These are phyloP conservation scores for Hydrocynus forskahlii DNA, from an alignment of 2,797 vertebrate genomes.

Conservation along the genomic window DNA sequence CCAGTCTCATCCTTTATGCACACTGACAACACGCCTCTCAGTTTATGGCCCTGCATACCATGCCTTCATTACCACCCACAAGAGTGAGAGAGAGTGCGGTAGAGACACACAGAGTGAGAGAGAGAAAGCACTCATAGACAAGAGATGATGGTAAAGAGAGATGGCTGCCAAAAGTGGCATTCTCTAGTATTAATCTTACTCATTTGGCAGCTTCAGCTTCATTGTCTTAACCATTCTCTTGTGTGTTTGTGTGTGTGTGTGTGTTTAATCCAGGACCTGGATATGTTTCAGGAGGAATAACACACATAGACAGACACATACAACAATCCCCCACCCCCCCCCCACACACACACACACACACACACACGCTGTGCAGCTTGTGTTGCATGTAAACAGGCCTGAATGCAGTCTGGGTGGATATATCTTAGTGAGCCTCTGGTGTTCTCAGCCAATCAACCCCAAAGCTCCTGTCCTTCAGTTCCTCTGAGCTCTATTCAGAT, in stretches of 20 bases:
- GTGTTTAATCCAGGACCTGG: constrained; percentile 48
- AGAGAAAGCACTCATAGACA: constrained; percentile 20
- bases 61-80: constrained; percentile 92
- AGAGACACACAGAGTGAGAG: constrained; percentile 13
- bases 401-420: constrained; percentile 67
- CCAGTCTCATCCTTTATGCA: constrained; percentile 94
- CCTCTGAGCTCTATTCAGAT: constrained; percentile 80
- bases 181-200: constrained; percentile 92
- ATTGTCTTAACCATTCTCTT: constrained; percentile 81
- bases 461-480: constrained; percentile 72
- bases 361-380: no score
- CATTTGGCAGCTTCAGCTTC: constrained; percentile 82
- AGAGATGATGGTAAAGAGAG: constrained; percentile 13
- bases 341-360: constrained; percentile 30
- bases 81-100: constrained; percentile 54
- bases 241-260: constrained; percentile 46
- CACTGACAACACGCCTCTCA: constrained; percentile 89
- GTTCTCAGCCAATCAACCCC: constrained; percentile 76
- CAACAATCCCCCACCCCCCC: no score
- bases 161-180: constrained; percentile 87
- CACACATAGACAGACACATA: constrained; percentile 1
- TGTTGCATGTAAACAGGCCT: constrained; percentile 79
- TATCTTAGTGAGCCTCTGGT: constrained; percentile 64
- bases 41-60: constrained; percentile 95
- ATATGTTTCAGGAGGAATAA: constrained; percentile 54